phyloP scores from a whole-genome alignment of 2,113 vertebrate species.

The Centropristis striata region DNA sequence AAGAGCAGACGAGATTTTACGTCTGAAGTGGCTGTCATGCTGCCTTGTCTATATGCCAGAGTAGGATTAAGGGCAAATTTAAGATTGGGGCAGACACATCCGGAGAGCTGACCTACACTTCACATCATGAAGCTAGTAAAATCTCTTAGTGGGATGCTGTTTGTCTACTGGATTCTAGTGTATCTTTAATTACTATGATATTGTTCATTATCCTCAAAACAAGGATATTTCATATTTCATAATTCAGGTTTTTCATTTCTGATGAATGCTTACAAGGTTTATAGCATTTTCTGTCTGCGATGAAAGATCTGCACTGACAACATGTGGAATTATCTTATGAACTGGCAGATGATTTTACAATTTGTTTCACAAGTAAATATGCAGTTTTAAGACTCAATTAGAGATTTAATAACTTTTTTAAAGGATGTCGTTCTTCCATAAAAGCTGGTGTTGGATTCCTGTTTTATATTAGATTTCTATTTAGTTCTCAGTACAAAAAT shows the following conservation, averaged over 20 bases:
- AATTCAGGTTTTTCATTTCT: not conserved
- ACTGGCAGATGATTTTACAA: not conserved
- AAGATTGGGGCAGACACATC: constrained; percentile 24
- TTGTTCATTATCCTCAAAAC: not conserved
- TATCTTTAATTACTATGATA: not conserved
- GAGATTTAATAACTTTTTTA: not conserved
- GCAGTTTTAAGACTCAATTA: constrained; percentile 10
- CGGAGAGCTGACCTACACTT: not conserved
- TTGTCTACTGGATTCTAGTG: not conserved
- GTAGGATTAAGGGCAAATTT: constrained; percentile 59
- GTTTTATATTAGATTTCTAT: not conserved
- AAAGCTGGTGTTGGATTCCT: constrained; percentile 3
- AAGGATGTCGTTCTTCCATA: not conserved
- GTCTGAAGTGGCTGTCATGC: constrained; percentile 37
- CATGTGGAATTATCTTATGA: not conserved
- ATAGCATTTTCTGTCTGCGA: not conserved
- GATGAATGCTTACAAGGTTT: not conserved
- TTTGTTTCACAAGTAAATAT: not conserved
- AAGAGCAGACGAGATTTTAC: constrained; percentile 44
- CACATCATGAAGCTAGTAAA: not conserved
- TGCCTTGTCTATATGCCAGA: constrained; percentile 37
- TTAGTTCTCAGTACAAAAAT: not conserved
- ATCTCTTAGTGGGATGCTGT: too few species aligned
- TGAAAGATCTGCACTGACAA: not conserved
- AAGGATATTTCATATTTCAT: not conserved